Base-by-base conservation (phyloP, 2,888 invertebrate species). In the Caenorhabditis doughertyi region DNA sequence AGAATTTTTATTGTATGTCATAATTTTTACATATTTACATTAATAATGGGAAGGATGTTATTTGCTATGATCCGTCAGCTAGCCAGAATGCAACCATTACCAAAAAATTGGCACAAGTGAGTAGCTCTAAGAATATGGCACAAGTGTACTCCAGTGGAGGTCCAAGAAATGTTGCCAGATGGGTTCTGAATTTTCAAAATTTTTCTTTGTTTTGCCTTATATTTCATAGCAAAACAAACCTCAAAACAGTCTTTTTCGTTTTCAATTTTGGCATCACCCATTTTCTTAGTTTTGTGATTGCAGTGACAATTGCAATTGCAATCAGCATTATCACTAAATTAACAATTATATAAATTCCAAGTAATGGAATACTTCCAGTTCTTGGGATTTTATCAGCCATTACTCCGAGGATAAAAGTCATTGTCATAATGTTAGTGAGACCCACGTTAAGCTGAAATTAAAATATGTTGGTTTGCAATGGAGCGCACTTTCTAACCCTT, bases 381-480 rank as follows among this genome's bases (percentile, higher is more conserved):
- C 56, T 29, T 7, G 79, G 79, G 9, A 79, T 79, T 29, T 65
- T 71, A 8, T 71, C 79, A 29, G 71, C 71, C 71, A 79, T 64
- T 27, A 79, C 64, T 16, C 79, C 79, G 5, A 79, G 49, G 11
- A 79, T 71, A 23, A 79, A 79, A 3, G 79, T 79, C 79, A 79
- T 79, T 7, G 79, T 79, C 79, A 79, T 79, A n/a, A 79, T 71
- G 32, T 79, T 71, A 9, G 79, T 79, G 23, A 79, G 71, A 18
- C 79, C 79, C 0, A 79, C 71, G 25, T 56, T 72, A 9, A 71
- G 49, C 71, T 79, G 62, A 53, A 70, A 68, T 42, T 42, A n/a
- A n/a, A n/a, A n/a, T n/a, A n/a, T 42, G 5, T 42, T 7, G 13
- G 13, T 42, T 16, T 47, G 13, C n/a, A 3, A 39, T 3, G 13